phyloP scores from a whole-genome alignment of 2,888 invertebrate genomes.

The Chymomyza caudatula region DNA sequence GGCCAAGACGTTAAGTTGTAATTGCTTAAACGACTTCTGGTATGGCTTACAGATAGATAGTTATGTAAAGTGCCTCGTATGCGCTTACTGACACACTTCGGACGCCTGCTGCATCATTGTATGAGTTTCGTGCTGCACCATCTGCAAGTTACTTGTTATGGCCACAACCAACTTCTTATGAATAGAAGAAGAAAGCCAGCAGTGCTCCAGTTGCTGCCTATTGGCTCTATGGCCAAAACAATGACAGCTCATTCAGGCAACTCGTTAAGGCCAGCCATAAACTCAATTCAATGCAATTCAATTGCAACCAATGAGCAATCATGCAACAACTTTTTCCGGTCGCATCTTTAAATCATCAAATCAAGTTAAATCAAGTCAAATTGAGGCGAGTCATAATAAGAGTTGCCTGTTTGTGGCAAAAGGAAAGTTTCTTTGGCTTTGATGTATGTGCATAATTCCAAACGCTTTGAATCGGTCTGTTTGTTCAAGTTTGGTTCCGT shows the following conservation, averaged over 20 bases:
- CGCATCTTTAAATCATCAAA: constrained; percentile 57
- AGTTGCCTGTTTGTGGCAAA: neutral
- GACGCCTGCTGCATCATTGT: constrained; percentile 40
- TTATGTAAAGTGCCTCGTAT: constrained; percentile 45
- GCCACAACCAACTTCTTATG: constrained; percentile 32
- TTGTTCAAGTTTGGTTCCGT: no score
- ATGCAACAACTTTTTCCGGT: constrained; percentile 52
- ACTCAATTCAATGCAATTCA: constrained; percentile 56
- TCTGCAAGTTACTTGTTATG: constrained; percentile 6
- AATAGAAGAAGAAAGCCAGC: constrained; percentile 48
- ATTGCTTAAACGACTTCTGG: constrained; percentile 70
- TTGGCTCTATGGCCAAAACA: constrained; percentile 25
- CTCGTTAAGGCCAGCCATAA: constrained; percentile 33
- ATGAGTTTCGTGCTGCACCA: no score
- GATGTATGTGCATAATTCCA: neutral
- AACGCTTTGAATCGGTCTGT: no score
- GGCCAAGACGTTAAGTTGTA: constrained; percentile 29
- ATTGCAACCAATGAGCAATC: constrained; percentile 33
- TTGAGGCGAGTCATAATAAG: constrained; percentile 21
- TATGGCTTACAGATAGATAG: constrained; percentile 40
- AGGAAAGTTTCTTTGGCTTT: neutral
- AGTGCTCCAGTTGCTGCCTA: constrained; percentile 51
- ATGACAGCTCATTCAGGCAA: constrained; percentile 58
- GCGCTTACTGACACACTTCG: constrained; percentile 63
- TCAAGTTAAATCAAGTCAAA: constrained; percentile 40